Conservation (phyloP, 2,888 invertebrate species). For the Sceliomorpha sp. region DNA sequence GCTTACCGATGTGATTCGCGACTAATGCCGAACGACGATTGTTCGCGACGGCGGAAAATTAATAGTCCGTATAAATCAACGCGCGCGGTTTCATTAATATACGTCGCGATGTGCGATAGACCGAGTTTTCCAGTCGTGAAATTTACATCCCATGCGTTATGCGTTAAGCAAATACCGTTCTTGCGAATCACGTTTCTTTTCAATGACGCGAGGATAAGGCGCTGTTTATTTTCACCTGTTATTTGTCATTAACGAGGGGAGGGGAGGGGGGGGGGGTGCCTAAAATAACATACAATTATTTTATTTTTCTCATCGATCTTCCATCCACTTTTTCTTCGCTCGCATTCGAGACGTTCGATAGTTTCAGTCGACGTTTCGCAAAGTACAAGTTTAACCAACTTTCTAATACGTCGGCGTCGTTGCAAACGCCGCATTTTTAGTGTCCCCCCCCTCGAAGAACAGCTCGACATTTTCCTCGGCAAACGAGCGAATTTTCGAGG, state of each 20-base stretch:
- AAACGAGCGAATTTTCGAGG: too few species aligned
- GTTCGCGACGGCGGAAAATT: slow-evolving; percentile 7
- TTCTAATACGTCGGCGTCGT: too few species aligned
- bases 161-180: slow-evolving; percentile 1
- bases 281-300: too few species aligned
- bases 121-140: slow-evolving; percentile 13
- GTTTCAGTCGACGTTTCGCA: too few species aligned
- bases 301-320: too few species aligned
- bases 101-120: slow-evolving; percentile 10
- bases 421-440: too few species aligned
- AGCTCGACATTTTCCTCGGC: too few species aligned
- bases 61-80: slow-evolving; percentile 2
- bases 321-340: too few species aligned
- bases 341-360: too few species aligned
- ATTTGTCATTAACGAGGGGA: slow-evolving; percentile 4
- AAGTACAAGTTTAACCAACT: too few species aligned
- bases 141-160: slow-evolving; percentile 11
- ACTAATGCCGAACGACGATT: slow-evolving; percentile 2
- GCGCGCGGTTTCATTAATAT: slow-evolving; percentile 6
- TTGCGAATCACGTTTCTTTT: not conserved
- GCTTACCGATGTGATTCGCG: not conserved
- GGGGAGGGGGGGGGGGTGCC: too few species aligned
- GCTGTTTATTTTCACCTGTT: slow-evolving; percentile 2
- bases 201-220: not conserved
- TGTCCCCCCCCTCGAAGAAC: too few species aligned